Percentiles rank a stretch among this genome's conserved stretches.
Conservation (phyloP, 1,140 invertebrate species). For the Drosophila dunni region DNA sequence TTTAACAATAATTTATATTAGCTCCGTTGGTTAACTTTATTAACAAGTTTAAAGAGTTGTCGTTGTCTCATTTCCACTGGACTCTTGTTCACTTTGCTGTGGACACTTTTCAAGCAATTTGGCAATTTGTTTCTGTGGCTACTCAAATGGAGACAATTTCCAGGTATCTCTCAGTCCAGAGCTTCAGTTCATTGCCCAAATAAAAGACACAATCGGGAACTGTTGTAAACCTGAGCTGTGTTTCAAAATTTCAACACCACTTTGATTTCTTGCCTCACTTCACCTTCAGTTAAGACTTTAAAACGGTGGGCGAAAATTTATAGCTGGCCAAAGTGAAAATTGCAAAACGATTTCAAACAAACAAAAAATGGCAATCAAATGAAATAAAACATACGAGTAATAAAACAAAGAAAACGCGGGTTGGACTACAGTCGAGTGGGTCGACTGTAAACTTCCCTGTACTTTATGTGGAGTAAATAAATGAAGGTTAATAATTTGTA, state of each 20-base stretch:
- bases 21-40: too few relatives aligned
- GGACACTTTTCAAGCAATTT: slow-evolving; percentile 28
- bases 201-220: slow-evolving; percentile 25
- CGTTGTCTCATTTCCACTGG: not conserved
- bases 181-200: slow-evolving; percentile 50
- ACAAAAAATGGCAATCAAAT: slow-evolving; percentile 29
- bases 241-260: slow-evolving; percentile 46
- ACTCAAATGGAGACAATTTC: slow-evolving; percentile 40
- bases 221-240: slow-evolving; percentile 38
- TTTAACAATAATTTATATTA: too few relatives aligned
- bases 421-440: too few relatives aligned
- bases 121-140: slow-evolving; percentile 19
- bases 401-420: not conserved
- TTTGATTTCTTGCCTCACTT: not conserved
- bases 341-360: slow-evolving; percentile 44
- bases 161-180: slow-evolving; percentile 24
- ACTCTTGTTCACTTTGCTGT: slow-evolving; percentile 10
- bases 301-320: slow-evolving; percentile 47
- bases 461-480: too few relatives aligned
- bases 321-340: slow-evolving; percentile 60
- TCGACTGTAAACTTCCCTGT: too few relatives aligned
- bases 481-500: too few relatives aligned
- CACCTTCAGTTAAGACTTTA: not conserved
- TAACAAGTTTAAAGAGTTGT: not conserved
- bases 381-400: slow-evolving; percentile 30